Conservation (phyloP, 1,140 invertebrate species). For the Acromyrmex echinatior region DNA sequence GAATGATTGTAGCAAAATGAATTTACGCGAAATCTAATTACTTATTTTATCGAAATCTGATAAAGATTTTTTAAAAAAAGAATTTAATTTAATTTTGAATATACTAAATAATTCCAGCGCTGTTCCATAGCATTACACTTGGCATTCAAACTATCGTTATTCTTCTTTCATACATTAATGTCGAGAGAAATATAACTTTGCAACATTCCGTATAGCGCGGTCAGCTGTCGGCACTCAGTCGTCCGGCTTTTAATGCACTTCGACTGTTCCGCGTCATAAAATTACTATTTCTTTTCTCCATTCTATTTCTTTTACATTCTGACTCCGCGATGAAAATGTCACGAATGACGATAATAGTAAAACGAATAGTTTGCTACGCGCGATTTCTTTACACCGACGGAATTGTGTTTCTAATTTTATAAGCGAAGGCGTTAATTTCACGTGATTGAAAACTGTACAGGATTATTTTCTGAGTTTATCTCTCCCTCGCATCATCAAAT, state of each 20-base stretch:
- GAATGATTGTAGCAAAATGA: too few relatives aligned
- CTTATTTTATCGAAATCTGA: neutral
- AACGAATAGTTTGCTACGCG: neutral
- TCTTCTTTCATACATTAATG: conserved; percentile 28
- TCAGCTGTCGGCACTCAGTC: conserved; percentile 78
- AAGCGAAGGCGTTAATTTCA: neutral
- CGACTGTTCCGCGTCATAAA: conserved; percentile 66
- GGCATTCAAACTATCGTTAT: neutral
- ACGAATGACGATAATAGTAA: neutral
- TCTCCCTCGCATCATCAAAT: neutral
- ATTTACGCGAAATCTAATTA: neutral
- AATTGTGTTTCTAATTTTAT: conserved; percentile 34
- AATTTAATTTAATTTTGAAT: conserved; percentile 7
- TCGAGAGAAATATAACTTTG: conserved; percentile 26
- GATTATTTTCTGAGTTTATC: conserved; percentile 4
- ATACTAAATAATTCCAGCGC: neutral
- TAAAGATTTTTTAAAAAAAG: neutral
- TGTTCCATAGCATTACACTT: neutral
- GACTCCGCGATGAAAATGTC: neutral
- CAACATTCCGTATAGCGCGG: conserved; percentile 50
- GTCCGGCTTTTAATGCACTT: conserved; percentile 71
- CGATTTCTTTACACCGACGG: conserved; percentile 4
- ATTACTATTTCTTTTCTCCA: conserved; percentile 61
- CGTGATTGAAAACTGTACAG: neutral
- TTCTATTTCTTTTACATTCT: conserved; percentile 39